Conservation (phyloP, 2,113 vertebrate genomes). For the Promerops cafer region DNA sequence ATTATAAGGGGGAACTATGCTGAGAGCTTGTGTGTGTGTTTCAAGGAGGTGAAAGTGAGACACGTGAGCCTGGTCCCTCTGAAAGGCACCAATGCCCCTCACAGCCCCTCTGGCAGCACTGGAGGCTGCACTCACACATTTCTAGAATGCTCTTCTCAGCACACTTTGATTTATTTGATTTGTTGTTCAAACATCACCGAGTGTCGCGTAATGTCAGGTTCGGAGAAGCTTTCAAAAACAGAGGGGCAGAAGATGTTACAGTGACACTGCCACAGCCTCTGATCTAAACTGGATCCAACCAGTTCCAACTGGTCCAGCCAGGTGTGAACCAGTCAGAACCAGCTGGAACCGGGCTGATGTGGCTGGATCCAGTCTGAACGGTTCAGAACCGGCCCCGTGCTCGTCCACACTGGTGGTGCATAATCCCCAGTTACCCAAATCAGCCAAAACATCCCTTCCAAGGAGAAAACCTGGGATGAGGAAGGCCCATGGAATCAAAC, state of each 20-base stretch:
- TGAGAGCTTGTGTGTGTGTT: neutral
- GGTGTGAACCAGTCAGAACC: neutral
- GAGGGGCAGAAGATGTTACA: neutral
- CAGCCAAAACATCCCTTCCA: neutral
- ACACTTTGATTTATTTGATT: neutral
- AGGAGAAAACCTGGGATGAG: neutral
- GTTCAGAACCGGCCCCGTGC: neutral
- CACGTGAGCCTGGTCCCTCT: neutral
- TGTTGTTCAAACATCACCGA: neutral
- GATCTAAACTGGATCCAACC: neutral
- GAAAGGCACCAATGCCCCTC: neutral
- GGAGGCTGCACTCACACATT: neutral
- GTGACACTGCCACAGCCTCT: neutral
- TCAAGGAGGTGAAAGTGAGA: neutral
- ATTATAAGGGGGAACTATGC: neutral
- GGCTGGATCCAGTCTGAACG: rapidly evolving
- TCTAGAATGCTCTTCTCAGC: neutral
- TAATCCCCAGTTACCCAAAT: neutral
- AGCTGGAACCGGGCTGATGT: rapidly evolving
- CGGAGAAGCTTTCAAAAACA: neutral
- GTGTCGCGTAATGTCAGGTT: neutral
- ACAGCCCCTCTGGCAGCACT: neutral
- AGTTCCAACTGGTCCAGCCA: neutral
- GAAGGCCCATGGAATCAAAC: neutral
- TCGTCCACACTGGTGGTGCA: neutral